phyloP scores from a whole-genome alignment of 2,888 invertebrate species.

The Ennomos erosarius region DNA sequence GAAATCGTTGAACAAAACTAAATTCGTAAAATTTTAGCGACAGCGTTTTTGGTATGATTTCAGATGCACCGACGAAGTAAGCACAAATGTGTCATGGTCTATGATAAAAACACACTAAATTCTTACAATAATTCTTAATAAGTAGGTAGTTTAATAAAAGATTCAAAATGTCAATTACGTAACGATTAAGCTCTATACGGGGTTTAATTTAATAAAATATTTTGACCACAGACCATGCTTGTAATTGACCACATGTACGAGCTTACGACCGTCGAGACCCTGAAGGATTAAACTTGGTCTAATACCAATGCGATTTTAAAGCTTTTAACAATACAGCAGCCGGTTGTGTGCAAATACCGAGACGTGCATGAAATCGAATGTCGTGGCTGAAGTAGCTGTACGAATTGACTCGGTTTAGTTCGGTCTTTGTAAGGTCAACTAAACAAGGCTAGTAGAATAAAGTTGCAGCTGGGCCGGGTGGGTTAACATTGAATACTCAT shows the following conservation, averaged over 20 bases:
- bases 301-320: no score
- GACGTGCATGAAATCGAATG: no score
- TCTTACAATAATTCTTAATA: constrained; percentile 37
- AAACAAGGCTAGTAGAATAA: no score
- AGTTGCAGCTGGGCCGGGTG: no score
- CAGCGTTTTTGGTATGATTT: background rate
- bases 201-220: constrained; percentile 53
- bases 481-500: no score
- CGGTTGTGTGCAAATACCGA: no score
- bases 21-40: background rate
- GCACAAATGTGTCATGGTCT: constrained; percentile 23
- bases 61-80: background rate
- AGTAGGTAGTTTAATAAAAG: constrained; percentile 47
- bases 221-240: constrained; percentile 54
- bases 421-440: no score
- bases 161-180: constrained; percentile 56
- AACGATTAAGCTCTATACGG: constrained; percentile 67
- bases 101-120: constrained; percentile 35
- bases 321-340: no score
- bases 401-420: no score
- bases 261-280: constrained; percentile 11
- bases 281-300: no score
- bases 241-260: constrained; percentile 30
- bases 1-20: background rate
- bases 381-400: no score